A percentile compares a stretch with the other conserved stretches of the same genome.
These are phyloP conservation scores for Gambusia yucatana DNA, from an alignment of 2,797 vertebrate species.

Conservation along the genomic window DNA sequence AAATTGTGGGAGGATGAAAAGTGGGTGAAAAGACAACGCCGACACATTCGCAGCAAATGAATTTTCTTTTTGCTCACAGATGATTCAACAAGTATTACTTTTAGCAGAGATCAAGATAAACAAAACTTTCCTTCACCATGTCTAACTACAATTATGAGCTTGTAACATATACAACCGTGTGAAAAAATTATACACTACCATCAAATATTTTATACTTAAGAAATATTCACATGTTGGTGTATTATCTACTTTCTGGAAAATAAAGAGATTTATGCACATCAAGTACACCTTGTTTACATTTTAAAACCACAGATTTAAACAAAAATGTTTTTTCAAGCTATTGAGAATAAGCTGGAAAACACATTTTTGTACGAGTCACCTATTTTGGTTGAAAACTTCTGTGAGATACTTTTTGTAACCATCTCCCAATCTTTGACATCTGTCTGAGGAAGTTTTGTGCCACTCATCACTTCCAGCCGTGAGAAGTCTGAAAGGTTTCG, in stretches of 20 bases:
- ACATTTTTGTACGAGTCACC: too few relatives aligned
- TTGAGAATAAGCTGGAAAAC: not conserved
- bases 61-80: not conserved
- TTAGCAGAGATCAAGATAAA: not conserved
- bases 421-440: not conserved
- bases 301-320: not conserved
- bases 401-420: not conserved
- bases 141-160: not conserved
- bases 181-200: not conserved
- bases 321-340: not conserved
- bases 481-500: not conserved
- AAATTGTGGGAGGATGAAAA: not conserved
- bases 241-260: not conserved
- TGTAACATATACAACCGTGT: not conserved
- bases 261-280: not conserved
- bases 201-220: not conserved
- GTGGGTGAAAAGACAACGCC: not conserved
- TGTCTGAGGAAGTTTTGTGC: not conserved
- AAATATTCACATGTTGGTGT: not conserved
- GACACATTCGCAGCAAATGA: not conserved
- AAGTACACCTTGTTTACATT: not conserved
- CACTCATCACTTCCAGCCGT: not conserved
- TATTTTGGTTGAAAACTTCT: not conserved
- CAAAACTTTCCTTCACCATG: not conserved
- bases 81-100: not conserved